Evolutionary conservation across 2,888 invertebrate species (phyloP), one percentile per base, ranked within the genome.

Genomic region (Sarcophaga variegata): DNA sequence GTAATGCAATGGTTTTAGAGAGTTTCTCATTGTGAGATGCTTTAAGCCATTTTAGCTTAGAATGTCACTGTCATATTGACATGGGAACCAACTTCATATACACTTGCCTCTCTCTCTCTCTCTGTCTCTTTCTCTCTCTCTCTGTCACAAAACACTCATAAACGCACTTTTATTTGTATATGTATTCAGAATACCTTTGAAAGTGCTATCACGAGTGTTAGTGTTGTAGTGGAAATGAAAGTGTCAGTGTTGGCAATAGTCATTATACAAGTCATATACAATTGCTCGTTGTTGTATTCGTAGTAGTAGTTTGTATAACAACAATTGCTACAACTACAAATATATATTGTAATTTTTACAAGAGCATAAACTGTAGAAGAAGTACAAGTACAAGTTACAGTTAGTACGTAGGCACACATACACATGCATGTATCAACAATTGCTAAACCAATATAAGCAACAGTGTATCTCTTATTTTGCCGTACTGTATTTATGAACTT

Each of bases 61-160:
- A 83, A 69, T 86, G 86, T 81, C 86, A 86, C 59, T 83, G 77
- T 81, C 77, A 75, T 69, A 78, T 69, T 83, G 81, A 64, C 79
- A 81, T 69, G n/a, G 12, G 27, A 54, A n/a, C 49, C 67, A 10
- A 69, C 64, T 47, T 63, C 3, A 72, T 49, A 66, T 20, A 27
- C 27, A 63, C 25, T 25, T n/a, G 37, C 17, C 59, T 27, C 0
- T 27, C 37, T 37, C 37, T 37, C 37, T 2, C 37, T 2, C 37
- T 37, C 6, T 6, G 0, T 6, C 8, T 8, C 37, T 8, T 0
- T 37, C 8, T 6, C 37, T 37, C 37, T 37, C 6, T 37, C 37
- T 6, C 37, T 37, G 6, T 37, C 37, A 37, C 2, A 37, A 37
- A 54, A 54, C 54, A 54, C 54, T 54, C 17, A 14, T 14, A 54